Evolutionary conservation across 2,113 vertebrate species (phyloP).

Genomic region (Megaleporinus macrocephalus): DNA sequence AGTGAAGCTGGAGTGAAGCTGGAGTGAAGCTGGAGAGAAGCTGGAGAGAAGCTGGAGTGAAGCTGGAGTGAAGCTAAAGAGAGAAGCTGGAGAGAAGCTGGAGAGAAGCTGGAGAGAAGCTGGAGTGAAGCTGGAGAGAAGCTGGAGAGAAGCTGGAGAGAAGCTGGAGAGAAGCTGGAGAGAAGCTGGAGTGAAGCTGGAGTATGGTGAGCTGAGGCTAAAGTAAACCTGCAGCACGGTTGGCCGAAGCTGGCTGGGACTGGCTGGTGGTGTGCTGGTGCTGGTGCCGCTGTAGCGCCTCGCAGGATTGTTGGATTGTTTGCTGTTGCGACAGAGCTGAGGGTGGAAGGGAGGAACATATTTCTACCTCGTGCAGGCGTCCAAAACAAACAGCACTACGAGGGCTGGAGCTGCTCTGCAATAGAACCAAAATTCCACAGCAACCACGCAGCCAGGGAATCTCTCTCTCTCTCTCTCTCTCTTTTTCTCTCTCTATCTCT

Average conservation of each 20-base stretch:
- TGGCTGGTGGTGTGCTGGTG: slow-evolving; percentile 28
- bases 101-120: too few species aligned
- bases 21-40: neutral
- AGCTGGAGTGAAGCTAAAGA: too few species aligned
- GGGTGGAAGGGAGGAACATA: slow-evolving; percentile 57
- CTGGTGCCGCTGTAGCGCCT: slow-evolving; percentile 24
- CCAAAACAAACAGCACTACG: slow-evolving; percentile 59
- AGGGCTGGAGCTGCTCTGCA: slow-evolving; percentile 51
- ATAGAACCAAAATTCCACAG: slow-evolving; percentile 58
- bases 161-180: neutral
- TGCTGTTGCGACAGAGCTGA: slow-evolving; percentile 59
- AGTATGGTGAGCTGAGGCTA: neutral
- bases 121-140: too few species aligned
- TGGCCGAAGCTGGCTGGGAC: neutral
- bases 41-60: too few species aligned
- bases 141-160: too few species aligned
- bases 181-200: neutral
- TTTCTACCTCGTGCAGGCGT: slow-evolving; percentile 44
- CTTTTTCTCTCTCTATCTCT: slow-evolving; percentile 20
- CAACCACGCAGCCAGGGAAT: slow-evolving; percentile 51
- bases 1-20: neutral
- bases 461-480: slow-evolving; percentile 36
- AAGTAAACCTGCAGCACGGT: neutral
- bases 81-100: too few species aligned
- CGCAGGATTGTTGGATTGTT: slow-evolving; percentile 43